phyloP scores from a whole-genome alignment of 2,797 vertebrate species.

The Clarias laeviceps region DNA sequence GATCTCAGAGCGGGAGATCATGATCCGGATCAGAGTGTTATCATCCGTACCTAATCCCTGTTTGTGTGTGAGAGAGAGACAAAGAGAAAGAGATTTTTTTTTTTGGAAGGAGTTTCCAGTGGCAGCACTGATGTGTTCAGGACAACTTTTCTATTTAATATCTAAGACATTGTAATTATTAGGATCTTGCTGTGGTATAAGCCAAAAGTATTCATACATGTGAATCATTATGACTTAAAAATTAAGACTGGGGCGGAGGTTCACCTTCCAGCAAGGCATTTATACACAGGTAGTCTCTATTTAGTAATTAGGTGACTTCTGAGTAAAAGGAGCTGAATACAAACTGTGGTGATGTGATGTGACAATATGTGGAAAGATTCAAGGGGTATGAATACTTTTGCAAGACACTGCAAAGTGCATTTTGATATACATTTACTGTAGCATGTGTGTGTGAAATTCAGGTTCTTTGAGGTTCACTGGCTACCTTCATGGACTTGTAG shows the following conservation, averaged over 20 bases:
- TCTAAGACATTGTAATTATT: not conserved
- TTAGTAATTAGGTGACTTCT: too few relatives aligned
- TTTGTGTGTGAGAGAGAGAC: not conserved
- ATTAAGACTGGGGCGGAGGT: too few relatives aligned
- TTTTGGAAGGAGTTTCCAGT: not conserved
- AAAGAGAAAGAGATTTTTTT: not conserved
- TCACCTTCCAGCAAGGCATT: too few relatives aligned
- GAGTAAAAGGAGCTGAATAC: too few relatives aligned
- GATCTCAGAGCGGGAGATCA: constrained; percentile 91
- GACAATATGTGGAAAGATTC: too few relatives aligned
- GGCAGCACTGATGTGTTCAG: not conserved
- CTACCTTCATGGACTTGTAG: constrained; percentile 97
- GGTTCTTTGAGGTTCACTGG: not conserved
- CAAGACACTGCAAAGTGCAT: not conserved
- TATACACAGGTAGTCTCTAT: too few relatives aligned
- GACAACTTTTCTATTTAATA: not conserved
- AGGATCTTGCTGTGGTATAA: not conserved
- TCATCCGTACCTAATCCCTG: constrained; percentile 94
- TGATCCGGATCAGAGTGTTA: constrained; percentile 94
- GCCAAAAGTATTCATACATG: too few relatives aligned
- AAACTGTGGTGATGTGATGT: too few relatives aligned
- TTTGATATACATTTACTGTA: too few relatives aligned
- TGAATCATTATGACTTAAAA: too few relatives aligned
- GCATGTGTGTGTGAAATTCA: not conserved
- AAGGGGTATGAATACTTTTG: too few relatives aligned